Base-by-base conservation (phyloP, 2,113 vertebrate species). In the Clarias magur region DNA sequence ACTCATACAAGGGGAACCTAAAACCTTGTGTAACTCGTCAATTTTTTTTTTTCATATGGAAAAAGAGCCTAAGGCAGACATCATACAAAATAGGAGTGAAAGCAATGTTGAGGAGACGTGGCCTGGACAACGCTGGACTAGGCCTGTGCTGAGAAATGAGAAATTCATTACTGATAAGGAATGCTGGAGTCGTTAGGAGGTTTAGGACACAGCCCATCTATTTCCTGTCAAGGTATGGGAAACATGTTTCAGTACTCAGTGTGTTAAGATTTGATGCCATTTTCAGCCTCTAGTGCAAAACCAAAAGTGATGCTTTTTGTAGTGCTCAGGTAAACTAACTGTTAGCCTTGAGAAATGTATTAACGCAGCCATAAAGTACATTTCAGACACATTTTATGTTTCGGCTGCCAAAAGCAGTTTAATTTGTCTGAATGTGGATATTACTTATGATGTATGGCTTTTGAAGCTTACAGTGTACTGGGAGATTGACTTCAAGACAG, bases 361-460 rank as follows among this genome's bases (percentile, higher is more conserved):
- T 80, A 80, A 80, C 16, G 12, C 63, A n/a, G 23, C 53, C 62
- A 67, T 80, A 80, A 86, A 54, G n/a, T 68, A 67, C 21, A 70
- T 68, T 80, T 70, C 53, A 25, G 63, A 80, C 54, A 59, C 23
- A 21, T n/a, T 67, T 86, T 80, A 70, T 80, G 16, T 86, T 57
- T 19, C 1, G 11, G 63, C 76, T 80, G 85, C 63, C 85, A 70
- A 70, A 70, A 42, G 76, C 68, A 60, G 67, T 82, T 54, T 53
- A 15, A 73, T 73, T 62, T 48, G 56, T 27, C 68, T 54, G 68
- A 70, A 82, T 73, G 19, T 23, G 65, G 67, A 59, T 83, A 67
- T 87, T 65, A 83, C 25, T 82, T 54, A 27, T 87, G 86, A 87
- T 83, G 53, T 67, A 87, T 42, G 42, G 59, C 86, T 78, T 60